Percentiles rank a stretch among this genome's conserved stretches.
phyloP scores from a whole-genome alignment of 2,797 vertebrate species.

The Pteronotus mesoamericanus region DNA sequence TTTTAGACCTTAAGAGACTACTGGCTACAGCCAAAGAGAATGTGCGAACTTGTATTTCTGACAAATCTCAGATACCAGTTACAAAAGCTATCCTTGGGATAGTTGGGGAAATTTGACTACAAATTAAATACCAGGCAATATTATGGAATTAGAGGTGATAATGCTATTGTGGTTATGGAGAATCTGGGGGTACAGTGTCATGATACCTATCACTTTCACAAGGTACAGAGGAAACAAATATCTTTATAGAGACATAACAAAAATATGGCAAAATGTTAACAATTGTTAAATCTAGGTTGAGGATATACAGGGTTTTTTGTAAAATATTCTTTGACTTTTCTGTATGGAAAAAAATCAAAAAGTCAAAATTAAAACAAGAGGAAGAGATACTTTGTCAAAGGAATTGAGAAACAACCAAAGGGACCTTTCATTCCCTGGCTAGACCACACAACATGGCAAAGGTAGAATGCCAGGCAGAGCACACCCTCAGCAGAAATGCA shows the following conservation, averaged over 20 bases:
- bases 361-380: neutral
- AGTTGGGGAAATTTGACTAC: neutral
- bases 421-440: neutral
- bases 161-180: neutral
- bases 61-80: neutral
- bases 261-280: neutral
- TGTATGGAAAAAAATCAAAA: neutral
- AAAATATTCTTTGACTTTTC: neutral
- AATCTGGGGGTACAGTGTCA: neutral
- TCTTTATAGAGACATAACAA: neutral
- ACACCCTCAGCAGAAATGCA: neutral
- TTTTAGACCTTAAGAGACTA: neutral
- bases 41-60: neutral
- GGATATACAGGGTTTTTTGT: neutral
- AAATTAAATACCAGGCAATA: neutral
- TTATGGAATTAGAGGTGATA: neutral
- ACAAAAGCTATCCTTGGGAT: neutral
- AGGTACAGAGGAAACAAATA: neutral
- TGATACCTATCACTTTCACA: neutral
- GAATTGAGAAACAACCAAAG: constrained; percentile 42
- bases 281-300: neutral
- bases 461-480: neutral
- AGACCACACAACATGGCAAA: neutral
- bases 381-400: neutral
- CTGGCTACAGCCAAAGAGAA: neutral